Base-by-base conservation (phyloP, 2,113 vertebrate species). In the Chloebia gouldiae region DNA sequence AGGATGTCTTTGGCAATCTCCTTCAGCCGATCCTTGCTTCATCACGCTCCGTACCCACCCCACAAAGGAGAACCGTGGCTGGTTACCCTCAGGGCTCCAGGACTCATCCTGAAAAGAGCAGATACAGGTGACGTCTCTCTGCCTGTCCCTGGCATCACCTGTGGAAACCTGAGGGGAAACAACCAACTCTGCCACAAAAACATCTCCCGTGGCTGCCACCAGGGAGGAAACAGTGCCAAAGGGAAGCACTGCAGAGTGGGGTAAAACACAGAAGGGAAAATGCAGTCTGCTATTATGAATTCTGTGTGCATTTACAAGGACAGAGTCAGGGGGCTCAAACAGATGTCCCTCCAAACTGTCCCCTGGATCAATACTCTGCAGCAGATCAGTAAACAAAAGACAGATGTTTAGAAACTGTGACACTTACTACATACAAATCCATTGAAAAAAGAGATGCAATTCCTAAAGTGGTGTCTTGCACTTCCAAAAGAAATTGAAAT, bases 1-100 rank as follows among this genome's bases (percentile, higher is more conserved):
- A 98, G 92, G 94, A 98, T 98, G 77, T 98, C 98, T 96, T 96
- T 98, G 95, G 97, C 97, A 68, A 98, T 97, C 91, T 96, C 98
- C 96, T 98, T 98, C 92, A 98, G 80, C 79, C 98, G 98, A 44
- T 98, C 68, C 97, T 92, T 2, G 94, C 97, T 68, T 98, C 97
- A 1, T 97, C 98, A 8, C 92, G 81, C 91, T 97, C 98, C 77
- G 96, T 97, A 10, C 98, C 97, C 9, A 98, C 97, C 0, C 98
- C 98, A 4, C 97, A 98, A 7, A 98, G 97, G 50, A 98, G 98
- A 81, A 98, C 96, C 66, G 97, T 96, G 78, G 88, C 97, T 98
- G 98, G 94, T 98, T 97, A 84, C 98, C 97, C 82, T 98, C 98
- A 7, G 97, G 97, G 86, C 96, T 98, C 25, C 97, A 98, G 75